Evolutionary conservation across 2,888 invertebrate species (phyloP), one percentile per base, ranked within the genome.

Genomic region (Sesamia inferens): DNA sequence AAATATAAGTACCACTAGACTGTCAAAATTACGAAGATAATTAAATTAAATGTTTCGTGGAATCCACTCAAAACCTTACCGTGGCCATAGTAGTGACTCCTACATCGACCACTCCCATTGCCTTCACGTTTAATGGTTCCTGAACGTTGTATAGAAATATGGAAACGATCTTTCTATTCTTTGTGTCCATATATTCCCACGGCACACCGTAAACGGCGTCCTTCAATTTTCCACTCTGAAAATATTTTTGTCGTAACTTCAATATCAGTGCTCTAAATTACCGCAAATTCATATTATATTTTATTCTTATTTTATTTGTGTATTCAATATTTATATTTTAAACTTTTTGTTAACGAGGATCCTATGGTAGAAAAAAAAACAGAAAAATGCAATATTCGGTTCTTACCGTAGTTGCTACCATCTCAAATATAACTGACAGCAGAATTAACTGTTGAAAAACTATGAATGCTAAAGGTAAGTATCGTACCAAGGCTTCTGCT

Each of bases 81-180:
- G 79, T 67, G 0, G 87, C 87, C 92, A 91, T 92, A 39, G 91
- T 88, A 10, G 87, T 81, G 5, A 91, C 90, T 0, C 92, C 92
- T 5, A 92, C 83, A 22, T 80, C 68, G 0, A 85, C 71, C 61
- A 91, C 73, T 0, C 89, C 89, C 66, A 89, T 51, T 7, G 90
- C 90, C 19, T 87, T 89, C 0, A 92, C 80, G 0, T 83, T 81
- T 7, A 90, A 84, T 0, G 91, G 89, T 6, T 72, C 63, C 62
- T 90, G 90, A 0, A 88, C 86, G 8, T 87, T 85, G 16, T 73
- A 71, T 0, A 92, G 72, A 42, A 91, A 87, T 24, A 91, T 83
- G 0, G 72, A 61, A 0, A 91, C 77, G 0, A 80, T 77, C 19
- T 74, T 85, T 44, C 82, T 86, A 57, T 89, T 91, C 0, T 67